Percentiles rank a stretch among this genome's conserved stretches.
Evolutionary conservation across 2,888 invertebrate species (phyloP).

Genomic region (Ochropleura plecta): DNA sequence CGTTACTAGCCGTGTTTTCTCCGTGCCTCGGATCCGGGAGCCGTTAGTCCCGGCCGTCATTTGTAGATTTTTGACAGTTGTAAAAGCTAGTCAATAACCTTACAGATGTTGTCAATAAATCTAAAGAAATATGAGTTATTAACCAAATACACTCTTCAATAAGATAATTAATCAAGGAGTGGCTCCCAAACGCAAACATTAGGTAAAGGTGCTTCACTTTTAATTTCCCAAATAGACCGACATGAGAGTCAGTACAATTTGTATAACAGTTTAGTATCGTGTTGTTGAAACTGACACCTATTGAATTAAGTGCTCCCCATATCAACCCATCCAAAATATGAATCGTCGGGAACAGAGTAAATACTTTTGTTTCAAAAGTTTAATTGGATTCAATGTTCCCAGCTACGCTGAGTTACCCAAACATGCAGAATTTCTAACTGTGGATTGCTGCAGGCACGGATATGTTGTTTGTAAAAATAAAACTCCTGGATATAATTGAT

Average conservation of each 20-base stretch:
- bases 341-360: constrained; percentile 30
- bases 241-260: constrained; percentile 30
- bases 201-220: constrained; percentile 12
- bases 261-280: constrained; percentile 19
- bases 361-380: constrained; percentile 61
- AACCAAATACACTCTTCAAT: background rate
- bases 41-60: too few relatives aligned
- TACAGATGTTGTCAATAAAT: too few relatives aligned
- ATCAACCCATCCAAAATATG: constrained; percentile 45
- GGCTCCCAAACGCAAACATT: background rate
- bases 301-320: constrained; percentile 39
- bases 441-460: background rate
- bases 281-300: constrained; percentile 42
- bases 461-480: constrained; percentile 44
- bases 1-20: too few relatives aligned
- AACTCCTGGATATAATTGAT: constrained; percentile 30
- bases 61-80: too few relatives aligned
- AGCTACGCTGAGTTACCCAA: constrained; percentile 31
- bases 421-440: constrained; percentile 34
- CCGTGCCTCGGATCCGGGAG: too few relatives aligned
- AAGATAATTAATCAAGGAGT: background rate
- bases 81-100: too few relatives aligned
- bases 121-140: background rate
- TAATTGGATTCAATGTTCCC: constrained; percentile 62
- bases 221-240: constrained; percentile 45